Evolutionary conservation across 2,888 invertebrate species (phyloP), one percentile per base, ranked within the genome.

Genomic region (Cantharis rustica): DNA sequence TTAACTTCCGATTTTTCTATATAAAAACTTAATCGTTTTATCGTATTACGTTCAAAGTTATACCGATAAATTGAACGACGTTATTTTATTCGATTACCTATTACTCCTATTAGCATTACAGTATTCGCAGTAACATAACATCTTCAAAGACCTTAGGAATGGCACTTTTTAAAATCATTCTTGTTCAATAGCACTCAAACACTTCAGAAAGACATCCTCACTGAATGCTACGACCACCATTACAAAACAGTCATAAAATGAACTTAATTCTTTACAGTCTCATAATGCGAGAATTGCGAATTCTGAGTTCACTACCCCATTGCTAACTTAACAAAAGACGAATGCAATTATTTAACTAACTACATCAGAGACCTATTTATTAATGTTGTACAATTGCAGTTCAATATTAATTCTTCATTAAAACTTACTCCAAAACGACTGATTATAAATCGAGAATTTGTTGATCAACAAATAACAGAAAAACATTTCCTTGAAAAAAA

Each of bases 281-380:
- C 61, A 75, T 75, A 71, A 71, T 71, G 61, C 61, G 64, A 70
- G 61, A 75, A 66, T 75, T 64, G 66, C 71, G 68, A 75, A 71
- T 47, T 66, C 71, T 61, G 74, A 74, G 74, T 74, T 74, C 74
- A 74, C 74, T 74, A 74, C 64, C 74, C 74, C 69, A 74, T 74
- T 69, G 69, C 69, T 64, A 69, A 74, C 74, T 69, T 64, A 23
- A 70, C 74, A 74, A 74, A 74, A 70, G 74, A 47, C 68, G 68
- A 68, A 73, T 27, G 73, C 61, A 68, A 61, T 68, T 68, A 68
- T 62, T 61, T 62, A 68, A 61, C 20, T 64, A 64, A 20, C 64
- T 17, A 64, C 20, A 16, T 47, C 16, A 68, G 4, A 64, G 20
- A 64, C 64, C 20, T 64, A 16, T 64, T 64, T 20, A 17, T 64